Conservation (phyloP, 2,797 vertebrate genomes). For the Delichon dasypus region DNA sequence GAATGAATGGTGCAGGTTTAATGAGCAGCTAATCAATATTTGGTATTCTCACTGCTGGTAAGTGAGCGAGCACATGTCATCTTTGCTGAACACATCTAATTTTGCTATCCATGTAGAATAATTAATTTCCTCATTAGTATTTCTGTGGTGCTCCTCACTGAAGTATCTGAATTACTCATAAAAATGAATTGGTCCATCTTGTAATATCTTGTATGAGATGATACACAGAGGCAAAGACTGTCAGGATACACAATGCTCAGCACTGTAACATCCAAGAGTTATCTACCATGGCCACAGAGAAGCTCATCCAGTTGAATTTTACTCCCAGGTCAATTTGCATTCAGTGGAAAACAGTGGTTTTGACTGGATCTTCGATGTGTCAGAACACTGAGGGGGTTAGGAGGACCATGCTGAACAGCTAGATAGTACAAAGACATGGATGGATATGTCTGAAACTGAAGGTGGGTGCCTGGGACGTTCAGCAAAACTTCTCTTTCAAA, state of each 20-base stretch:
- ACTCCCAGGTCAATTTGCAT: neutral
- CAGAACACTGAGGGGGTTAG: neutral
- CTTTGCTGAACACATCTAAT: constrained; percentile 47
- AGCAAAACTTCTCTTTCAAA: neutral
- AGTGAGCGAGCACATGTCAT: neutral
- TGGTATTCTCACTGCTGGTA: constrained; percentile 38
- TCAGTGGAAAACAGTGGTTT: neutral
- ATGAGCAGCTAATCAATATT: constrained; percentile 61
- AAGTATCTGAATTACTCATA: constrained; percentile 26
- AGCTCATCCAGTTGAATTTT: neutral
- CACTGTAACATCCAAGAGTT: neutral
- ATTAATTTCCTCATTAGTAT: constrained; percentile 61
- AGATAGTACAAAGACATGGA: neutral
- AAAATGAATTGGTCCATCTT: constrained; percentile 21
- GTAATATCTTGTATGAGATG: neutral
- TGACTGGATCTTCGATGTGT: neutral
- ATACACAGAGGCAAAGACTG: neutral
- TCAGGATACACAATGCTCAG: neutral
- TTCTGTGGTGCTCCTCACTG: neutral
- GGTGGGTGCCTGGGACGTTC: neutral
- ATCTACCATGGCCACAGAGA: neutral
- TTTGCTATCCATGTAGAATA: constrained; percentile 38
- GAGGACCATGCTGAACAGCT: neutral
- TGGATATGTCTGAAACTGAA: neutral
- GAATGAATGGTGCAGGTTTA: constrained; percentile 35